Evolutionary conservation across 2,888 invertebrate species (phyloP), one percentile per base, ranked within the genome.

Genomic region (Plebejus melissa): DNA sequence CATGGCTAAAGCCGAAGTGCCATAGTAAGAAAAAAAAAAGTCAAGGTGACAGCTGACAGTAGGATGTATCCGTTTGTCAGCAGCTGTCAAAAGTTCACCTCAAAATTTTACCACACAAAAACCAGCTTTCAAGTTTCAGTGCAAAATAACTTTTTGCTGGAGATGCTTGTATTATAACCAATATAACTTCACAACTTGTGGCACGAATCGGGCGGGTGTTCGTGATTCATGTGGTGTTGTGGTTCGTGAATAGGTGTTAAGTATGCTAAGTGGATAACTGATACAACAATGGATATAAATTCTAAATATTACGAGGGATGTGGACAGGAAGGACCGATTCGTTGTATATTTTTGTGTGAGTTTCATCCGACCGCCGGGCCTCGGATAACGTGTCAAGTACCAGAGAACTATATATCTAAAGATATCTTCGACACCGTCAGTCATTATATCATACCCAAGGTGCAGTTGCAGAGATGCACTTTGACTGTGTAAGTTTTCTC

Each of bases 361-460:
- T 96, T 96, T 89, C 96, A 96, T 86, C 95, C 95, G 11, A 96
- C 95, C 28, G 96, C 95, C 72, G 97, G 97, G 1, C 96, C 96
- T 16, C 96, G 96, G 89, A 96, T 97, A 84, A 96, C 96, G 58
- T 96, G 96, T 86, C 97, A 97, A 94, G 97, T 96, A 78, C 97
- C 97, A 74, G 95, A 96, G 81, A 96, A 96, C 85, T 96, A 95
- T 85, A 95, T 97, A 79, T 95, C 96, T 0, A 97, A 97, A 89
- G 97, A 97, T 82, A 95, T 95, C 77, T 97, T 97, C 89, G 97
- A 97, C 88, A 95, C 96, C 74, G 95, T 97, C 77, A 96, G 96
- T 86, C 96, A 96, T 81, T 97, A 97, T 85, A 96, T 97, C 77
- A 97, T 98, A 85, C 97, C 97, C 6, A 97, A 97, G 90, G 95